These are phyloP conservation scores for Delia radicum DNA, from an alignment of 1,140 invertebrate genomes.

Conservation along the genomic window DNA sequence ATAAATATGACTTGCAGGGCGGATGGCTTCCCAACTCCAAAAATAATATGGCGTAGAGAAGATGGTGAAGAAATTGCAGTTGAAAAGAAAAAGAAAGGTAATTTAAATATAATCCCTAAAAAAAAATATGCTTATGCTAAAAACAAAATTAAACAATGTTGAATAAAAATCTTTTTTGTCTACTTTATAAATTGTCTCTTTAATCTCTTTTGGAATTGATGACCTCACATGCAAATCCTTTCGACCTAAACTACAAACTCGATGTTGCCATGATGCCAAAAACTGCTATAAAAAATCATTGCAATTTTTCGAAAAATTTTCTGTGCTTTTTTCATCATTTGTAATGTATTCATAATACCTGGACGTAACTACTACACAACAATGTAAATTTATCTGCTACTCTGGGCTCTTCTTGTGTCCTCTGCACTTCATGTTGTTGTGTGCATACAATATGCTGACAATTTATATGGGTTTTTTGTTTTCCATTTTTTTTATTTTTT, in stretches of 20 bases:
- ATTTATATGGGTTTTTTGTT: not conserved
- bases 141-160: not conserved
- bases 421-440: not conserved
- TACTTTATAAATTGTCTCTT: constrained; percentile 14
- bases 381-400: constrained; percentile 1
- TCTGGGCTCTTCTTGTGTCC: not conserved
- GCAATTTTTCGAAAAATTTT: not conserved
- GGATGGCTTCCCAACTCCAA: constrained; percentile 83
- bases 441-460: constrained; percentile 9
- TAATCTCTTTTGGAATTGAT: constrained; percentile 20
- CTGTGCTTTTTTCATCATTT: not conserved
- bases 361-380: constrained; percentile 2
- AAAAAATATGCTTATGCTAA: not conserved
- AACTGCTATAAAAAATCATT: not conserved
- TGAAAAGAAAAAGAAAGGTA: constrained; percentile 81
- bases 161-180: not conserved
- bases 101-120: constrained; percentile 26
- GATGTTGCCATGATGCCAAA: not conserved
- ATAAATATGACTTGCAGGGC: constrained; percentile 86
- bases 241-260: constrained; percentile 13
- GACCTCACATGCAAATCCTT: constrained; percentile 9
- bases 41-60: constrained; percentile 87
- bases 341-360: not conserved
- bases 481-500: not conserved
- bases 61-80: constrained; percentile 81